A percentile compares a stretch with the other conserved stretches of the same genome.
Conservation (phyloP, 1,140 invertebrate species). For the Drosophila mayri region DNA sequence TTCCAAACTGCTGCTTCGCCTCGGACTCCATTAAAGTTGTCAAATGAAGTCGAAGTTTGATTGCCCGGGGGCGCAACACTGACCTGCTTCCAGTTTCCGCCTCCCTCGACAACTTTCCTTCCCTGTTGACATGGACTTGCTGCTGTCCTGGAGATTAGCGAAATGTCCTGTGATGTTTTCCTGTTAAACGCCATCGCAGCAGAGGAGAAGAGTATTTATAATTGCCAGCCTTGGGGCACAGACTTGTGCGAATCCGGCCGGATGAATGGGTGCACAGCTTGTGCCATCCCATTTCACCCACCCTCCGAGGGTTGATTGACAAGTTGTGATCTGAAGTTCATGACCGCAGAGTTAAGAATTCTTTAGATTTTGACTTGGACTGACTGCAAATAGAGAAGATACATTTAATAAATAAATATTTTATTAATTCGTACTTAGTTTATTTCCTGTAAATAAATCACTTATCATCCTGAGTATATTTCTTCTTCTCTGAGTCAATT, state of each 20-base stretch:
- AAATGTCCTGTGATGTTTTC: conserved; percentile 64
- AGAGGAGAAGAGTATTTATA: conserved; percentile 61
- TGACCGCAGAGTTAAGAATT: neutral
- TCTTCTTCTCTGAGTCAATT: no score
- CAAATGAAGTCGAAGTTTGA: conserved; percentile 80
- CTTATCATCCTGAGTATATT: neutral
- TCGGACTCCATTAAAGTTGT: conserved; percentile 76
- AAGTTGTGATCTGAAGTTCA: conserved; percentile 33
- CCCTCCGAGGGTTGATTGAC: conserved; percentile 13
- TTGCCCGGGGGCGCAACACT: conserved; percentile 48
- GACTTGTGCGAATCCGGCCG: conserved; percentile 38
- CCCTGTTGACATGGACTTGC: conserved; percentile 30
- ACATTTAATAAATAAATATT: neutral
- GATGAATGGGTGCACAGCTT: conserved; percentile 14
- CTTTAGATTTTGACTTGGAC: no score
- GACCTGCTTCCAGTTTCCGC: conserved; percentile 32
- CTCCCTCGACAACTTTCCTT: conserved; percentile 7
- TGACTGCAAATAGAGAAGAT: neutral
- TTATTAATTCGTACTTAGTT: neutral
- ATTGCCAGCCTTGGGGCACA: conserved; percentile 50
- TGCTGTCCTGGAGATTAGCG: conserved; percentile 53
- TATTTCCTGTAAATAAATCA: neutral
- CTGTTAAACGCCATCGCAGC: conserved; percentile 47
- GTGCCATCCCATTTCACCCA: neutral
- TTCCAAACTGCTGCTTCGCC: conserved; percentile 64